phyloP scores from a whole-genome alignment of 2,797 vertebrate species.

The Pogoniulus pusillus region DNA sequence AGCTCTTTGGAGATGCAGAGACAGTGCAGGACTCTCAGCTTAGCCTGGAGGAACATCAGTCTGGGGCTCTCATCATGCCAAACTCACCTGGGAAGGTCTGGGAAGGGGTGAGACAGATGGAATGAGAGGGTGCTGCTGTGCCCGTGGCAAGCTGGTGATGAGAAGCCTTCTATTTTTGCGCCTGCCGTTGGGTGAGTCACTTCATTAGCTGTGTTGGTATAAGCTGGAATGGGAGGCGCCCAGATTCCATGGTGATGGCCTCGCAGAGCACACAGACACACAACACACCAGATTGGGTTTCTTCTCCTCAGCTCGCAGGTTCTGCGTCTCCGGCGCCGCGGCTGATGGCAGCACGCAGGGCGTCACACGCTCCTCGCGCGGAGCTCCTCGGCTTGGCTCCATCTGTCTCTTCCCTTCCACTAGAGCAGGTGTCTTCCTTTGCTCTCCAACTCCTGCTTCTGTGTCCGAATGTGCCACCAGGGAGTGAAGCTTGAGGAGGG shows the following conservation, averaged over 20 bases:
- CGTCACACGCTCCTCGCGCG: not conserved
- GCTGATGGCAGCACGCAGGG: slow-evolving; percentile 19
- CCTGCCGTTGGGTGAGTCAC: slow-evolving; percentile 43
- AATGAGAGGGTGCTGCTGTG: not conserved
- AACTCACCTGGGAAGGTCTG: not conserved
- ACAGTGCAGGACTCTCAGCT: fast-evolving
- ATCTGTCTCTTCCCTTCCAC: not conserved
- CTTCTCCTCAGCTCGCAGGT: not conserved
- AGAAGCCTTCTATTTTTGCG: slow-evolving; percentile 49
- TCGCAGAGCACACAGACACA: not conserved
- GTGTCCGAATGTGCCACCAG: not conserved
- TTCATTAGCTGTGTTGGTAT: slow-evolving; percentile 38
- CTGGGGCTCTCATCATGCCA: not conserved
- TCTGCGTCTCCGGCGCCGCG: not conserved
- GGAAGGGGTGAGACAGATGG: not conserved
- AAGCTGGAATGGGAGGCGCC: slow-evolving; percentile 26
- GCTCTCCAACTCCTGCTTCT: fast-evolving
- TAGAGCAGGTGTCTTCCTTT: not conserved
- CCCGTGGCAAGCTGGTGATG: not conserved
- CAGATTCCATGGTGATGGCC: slow-evolving; percentile 65
- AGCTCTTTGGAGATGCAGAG: not conserved
- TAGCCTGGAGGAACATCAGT: fast-evolving
- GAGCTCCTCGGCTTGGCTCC: not conserved
- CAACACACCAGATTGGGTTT: slow-evolving; percentile 37
- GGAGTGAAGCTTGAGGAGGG: too few relatives aligned